Conservation (phyloP, 2,888 invertebrate genomes). For the Stenodera caucasica region DNA sequence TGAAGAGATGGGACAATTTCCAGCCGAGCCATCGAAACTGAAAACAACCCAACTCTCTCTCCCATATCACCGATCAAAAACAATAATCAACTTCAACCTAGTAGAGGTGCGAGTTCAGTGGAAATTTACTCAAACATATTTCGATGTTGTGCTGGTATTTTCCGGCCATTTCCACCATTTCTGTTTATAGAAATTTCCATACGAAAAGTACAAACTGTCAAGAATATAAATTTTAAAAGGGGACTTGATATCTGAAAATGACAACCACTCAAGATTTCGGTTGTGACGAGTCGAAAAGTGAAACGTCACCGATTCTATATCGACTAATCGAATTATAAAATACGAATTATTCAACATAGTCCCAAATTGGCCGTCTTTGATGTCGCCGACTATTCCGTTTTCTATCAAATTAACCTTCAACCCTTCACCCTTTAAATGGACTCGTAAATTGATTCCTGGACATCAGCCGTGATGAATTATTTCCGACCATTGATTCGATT, state of each 20-base stretch:
- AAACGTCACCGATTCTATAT: slow-evolving; percentile 1
- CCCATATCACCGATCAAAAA: too few relatives aligned
- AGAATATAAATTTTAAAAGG: slow-evolving; percentile 4
- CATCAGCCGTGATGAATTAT: not conserved
- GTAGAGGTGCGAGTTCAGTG: too few relatives aligned
- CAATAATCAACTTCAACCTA: too few relatives aligned
- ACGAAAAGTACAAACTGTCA: not conserved
- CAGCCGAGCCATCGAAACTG: not conserved
- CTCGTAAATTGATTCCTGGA: not conserved
- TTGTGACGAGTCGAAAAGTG: slow-evolving; percentile 1
- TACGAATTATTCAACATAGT: not conserved
- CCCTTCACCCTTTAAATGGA: not conserved
- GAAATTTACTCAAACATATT: too few relatives aligned
- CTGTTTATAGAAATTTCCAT: not conserved
- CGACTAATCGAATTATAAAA: not conserved
- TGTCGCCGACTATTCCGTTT: not conserved
- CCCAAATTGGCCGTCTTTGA: not conserved
- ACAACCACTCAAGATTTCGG: slow-evolving; percentile 15
- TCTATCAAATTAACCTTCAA: slow-evolving; percentile 3
- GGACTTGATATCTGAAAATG: slow-evolving; percentile 12
- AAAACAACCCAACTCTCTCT: not conserved
- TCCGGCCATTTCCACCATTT: not conserved
- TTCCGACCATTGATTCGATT: slow-evolving; percentile 1
- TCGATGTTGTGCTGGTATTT: too few relatives aligned
- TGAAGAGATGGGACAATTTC: not conserved